A percentile compares a stretch with the other conserved stretches of the same genome.
Conservation (phyloP, 2,888 invertebrate genomes). For the Drosophila pullipes region DNA sequence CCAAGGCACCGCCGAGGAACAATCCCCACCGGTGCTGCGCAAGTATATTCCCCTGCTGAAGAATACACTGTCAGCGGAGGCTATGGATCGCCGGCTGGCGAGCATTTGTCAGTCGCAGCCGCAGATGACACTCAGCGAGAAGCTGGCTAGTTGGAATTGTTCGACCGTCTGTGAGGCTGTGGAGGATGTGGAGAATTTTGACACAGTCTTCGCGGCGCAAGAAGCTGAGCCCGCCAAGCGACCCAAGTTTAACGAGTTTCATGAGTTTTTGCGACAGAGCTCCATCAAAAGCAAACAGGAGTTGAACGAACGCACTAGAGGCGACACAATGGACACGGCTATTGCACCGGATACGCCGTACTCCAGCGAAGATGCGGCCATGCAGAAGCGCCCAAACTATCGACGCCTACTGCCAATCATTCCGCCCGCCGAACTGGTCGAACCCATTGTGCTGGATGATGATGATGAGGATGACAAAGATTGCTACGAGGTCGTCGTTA, state of each 20-base stretch:
- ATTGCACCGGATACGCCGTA: slow-evolving; percentile 30
- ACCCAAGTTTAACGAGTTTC: slow-evolving; percentile 59
- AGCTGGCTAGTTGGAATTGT: slow-evolving; percentile 79
- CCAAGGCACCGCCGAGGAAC: slow-evolving; percentile 49
- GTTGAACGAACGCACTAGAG: slow-evolving; percentile 1
- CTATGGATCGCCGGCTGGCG: slow-evolving; percentile 80
- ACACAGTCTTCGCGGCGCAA: slow-evolving; percentile 69
- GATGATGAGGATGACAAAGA: slow-evolving; percentile 59
- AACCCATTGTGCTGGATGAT: slow-evolving; percentile 61
- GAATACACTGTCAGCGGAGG: slow-evolving; percentile 80
- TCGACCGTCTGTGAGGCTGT: slow-evolving; percentile 78
- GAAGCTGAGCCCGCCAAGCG: slow-evolving; percentile 56
- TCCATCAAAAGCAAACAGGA: slow-evolving; percentile 12
- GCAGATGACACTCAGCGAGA: slow-evolving; percentile 80
- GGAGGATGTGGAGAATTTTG: slow-evolving; percentile 83
- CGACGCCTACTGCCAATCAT: slow-evolving; percentile 51
- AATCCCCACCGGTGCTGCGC: slow-evolving; percentile 57
- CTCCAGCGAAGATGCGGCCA: slow-evolving; percentile 40
- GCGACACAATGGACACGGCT: background rate
- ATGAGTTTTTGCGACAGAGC: slow-evolving; percentile 36
- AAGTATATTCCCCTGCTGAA: slow-evolving; percentile 74
- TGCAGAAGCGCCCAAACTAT: slow-evolving; percentile 34
- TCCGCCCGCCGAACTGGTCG: slow-evolving; percentile 41
- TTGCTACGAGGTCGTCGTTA: slow-evolving; percentile 58
- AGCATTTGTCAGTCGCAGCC: slow-evolving; percentile 77